Evolutionary conservation across 2,888 invertebrate genomes (phyloP).

Genomic region (Neelides folsomi): DNA sequence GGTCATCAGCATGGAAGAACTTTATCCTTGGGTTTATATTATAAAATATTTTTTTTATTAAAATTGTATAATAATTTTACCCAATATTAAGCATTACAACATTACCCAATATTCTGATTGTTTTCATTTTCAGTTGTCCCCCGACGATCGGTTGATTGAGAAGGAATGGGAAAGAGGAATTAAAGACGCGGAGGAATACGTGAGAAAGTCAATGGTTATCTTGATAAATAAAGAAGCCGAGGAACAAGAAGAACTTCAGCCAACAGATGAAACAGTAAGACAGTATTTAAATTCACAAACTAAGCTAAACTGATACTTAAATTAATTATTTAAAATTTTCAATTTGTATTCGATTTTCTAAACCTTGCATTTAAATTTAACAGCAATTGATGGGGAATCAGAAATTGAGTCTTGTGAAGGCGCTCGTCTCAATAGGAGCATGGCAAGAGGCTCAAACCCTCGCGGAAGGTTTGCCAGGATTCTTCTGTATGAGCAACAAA

Average conservation of each 20-base stretch:
- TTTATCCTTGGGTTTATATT: constrained; percentile 66
- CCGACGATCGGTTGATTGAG: constrained; percentile 67
- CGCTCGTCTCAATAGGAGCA: constrained; percentile 71
- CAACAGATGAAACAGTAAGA: constrained; percentile 7
- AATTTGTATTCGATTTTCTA: background rate
- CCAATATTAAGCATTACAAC: background rate
- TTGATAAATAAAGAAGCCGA: constrained; percentile 40
- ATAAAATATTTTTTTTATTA: background rate
- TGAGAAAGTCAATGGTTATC: constrained; percentile 56
- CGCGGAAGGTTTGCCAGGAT: constrained; percentile 67
- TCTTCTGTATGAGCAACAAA: constrained; percentile 56
- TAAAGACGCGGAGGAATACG: constrained; percentile 69
- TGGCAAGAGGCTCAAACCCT: constrained; percentile 76
- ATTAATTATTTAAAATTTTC: background rate
- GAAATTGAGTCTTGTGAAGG: constrained; percentile 83
- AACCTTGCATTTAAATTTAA: constrained; percentile 13
- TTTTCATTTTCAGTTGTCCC: constrained; percentile 51
- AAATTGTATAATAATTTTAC: background rate
- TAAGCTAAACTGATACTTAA: background rate
- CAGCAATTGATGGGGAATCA: constrained; percentile 57
- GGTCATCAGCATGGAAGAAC: constrained; percentile 70
- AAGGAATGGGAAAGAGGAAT: constrained; percentile 71
- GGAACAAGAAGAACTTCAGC: constrained; percentile 7
- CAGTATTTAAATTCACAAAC: background rate
- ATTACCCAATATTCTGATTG: background rate